Base-by-base conservation (phyloP, 2,113 vertebrate genomes). In the Poeciliopsis retropinna region DNA sequence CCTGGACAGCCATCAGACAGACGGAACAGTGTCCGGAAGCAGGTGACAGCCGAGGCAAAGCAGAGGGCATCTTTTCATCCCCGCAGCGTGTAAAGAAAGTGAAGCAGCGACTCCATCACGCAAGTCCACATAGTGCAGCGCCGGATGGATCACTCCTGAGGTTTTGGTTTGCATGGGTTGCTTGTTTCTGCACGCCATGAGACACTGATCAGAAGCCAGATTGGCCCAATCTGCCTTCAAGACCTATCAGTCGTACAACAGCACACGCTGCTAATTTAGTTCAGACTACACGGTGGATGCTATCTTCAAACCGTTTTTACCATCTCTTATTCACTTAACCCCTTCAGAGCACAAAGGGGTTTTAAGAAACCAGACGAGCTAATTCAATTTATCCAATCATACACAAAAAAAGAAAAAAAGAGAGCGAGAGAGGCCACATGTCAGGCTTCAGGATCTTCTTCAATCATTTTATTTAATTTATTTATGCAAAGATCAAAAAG, bases 1-100 rank as follows among this genome's bases (percentile, higher is more conserved):
- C 94, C 94, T 92, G 92, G 88, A 88, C 88, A 75, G 91, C 82
- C 78, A 78, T 75, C 81, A 88, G 81, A 90, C 85, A 85, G 85
- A 89, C 51, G 60, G 73, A 84, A 76, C 78, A 78, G 81, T 84
- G 85, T 90, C 74, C 37, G 54, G 78, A 79, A 74, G 80, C 88
- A 92, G 90, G 90, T 92, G 90, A 87, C 85, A 84, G 87, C 70
- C 51, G 80, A 87, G 80, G 80, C 66, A 65, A 1, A 80, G 25
- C 37, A 70, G 72, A 76, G 67, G 60, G 70, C 69, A 29, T 83
- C 70, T 11, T 72, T 85, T 75, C 69, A 85, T 84, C 75, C 64
- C 62, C n/a, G 44, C 25, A 39, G 64, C 60, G 67, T 28, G 67
- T 75, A 85, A 71, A 84, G 78, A 71, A 84, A 80, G 79, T 67